Conservation (phyloP, 2,797 vertebrate species). For the Avahi laniger region DNA sequence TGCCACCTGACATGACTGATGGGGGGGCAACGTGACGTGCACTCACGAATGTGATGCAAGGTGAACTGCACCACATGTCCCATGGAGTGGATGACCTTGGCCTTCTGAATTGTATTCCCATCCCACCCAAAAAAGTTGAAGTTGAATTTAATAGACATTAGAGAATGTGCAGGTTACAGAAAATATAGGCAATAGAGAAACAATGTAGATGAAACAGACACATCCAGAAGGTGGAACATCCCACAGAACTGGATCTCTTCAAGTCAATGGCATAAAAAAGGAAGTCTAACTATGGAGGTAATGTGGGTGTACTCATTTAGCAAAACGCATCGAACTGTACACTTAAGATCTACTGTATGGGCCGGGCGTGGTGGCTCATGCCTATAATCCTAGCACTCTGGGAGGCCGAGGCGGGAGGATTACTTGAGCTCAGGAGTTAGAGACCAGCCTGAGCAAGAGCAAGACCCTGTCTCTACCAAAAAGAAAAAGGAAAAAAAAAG, state of each 20-base stretch:
- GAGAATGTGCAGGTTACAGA: not conserved
- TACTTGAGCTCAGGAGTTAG: too few relatives aligned
- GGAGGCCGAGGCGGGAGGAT: too few relatives aligned
- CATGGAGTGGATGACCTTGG: not conserved
- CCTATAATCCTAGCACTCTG: too few relatives aligned
- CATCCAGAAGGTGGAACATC: not conserved
- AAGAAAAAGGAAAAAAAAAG: not conserved
- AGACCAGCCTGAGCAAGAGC: too few relatives aligned
- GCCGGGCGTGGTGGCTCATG: too few relatives aligned
- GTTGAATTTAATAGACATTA: not conserved
- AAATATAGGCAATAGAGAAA: not conserved
- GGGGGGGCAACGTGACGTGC: accelerated
- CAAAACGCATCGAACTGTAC: not conserved
- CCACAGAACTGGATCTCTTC: not conserved
- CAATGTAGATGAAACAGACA: not conserved
- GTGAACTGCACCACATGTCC: not conserved
- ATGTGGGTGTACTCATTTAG: not conserved
- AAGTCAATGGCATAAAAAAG: not conserved
- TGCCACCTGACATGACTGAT: not conserved
- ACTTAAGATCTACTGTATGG: not conserved
- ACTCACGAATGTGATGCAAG: accelerated
- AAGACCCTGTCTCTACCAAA: not conserved
- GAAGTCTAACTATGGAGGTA: not conserved
- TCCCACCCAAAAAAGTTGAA: not conserved
- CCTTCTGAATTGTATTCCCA: not conserved